phyloP scores from a whole-genome alignment of 2,113 vertebrate species.

The Toxotes chatareus region DNA sequence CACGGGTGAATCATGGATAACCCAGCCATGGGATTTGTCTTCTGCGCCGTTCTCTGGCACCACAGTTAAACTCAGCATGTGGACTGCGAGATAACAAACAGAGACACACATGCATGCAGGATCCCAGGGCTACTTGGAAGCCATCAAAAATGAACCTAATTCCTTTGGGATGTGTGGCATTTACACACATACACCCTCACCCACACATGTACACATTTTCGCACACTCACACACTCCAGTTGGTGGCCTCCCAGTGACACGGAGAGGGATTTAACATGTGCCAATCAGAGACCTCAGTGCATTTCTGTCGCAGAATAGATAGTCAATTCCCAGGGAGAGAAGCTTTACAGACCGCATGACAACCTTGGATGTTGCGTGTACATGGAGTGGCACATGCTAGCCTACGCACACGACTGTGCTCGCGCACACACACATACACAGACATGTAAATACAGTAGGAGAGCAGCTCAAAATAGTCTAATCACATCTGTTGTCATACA shows the following conservation, averaged over 20 bases:
- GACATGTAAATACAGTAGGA: constrained; percentile 17
- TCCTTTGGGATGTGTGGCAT: constrained; percentile 71
- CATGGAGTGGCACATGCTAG: neutral
- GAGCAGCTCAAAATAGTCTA: constrained; percentile 43
- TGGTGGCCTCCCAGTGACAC: constrained; percentile 54
- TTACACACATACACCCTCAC: constrained; percentile 46
- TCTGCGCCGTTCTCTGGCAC: constrained; percentile 52
- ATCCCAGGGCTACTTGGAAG: constrained; percentile 60
- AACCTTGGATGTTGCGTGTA: constrained; percentile 7
- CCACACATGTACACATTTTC: constrained; percentile 4
- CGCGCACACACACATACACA: constrained; percentile 8
- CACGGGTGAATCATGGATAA: constrained; percentile 57
- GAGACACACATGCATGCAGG: constrained; percentile 48
- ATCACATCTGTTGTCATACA: constrained; percentile 54
- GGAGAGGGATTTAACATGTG: constrained; percentile 52
- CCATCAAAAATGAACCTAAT: constrained; percentile 64
- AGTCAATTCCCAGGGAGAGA: constrained; percentile 53
- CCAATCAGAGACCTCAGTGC: constrained; percentile 64
- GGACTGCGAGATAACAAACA: constrained; percentile 72
- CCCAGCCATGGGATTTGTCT: constrained; percentile 60
- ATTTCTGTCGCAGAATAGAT: constrained; percentile 67
- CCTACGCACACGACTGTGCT: neutral
- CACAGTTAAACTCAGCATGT: constrained; percentile 63
- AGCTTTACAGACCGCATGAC: constrained; percentile 53
- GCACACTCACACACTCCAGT: constrained; percentile 21